Conservation (phyloP, 2,113 vertebrate species). For the Anoplopoma fimbria region DNA sequence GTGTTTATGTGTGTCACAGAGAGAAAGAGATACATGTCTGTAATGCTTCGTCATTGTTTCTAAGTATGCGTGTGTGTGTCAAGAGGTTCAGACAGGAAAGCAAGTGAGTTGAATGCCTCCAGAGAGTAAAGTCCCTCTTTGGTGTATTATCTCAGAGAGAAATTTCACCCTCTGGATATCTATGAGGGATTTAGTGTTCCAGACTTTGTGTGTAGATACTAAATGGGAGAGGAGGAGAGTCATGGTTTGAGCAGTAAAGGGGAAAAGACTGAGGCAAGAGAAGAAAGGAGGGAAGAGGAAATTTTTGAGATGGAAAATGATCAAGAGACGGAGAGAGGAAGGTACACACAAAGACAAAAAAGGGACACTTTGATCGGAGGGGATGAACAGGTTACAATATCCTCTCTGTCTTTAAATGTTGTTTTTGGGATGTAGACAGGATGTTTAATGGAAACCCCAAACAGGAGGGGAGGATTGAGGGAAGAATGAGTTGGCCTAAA, state of each 20-base stretch:
- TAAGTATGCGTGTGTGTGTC: constrained; percentile 18
- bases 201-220: constrained; percentile 43
- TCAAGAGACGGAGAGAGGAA: constrained; percentile 5
- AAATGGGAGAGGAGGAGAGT: constrained; percentile 23
- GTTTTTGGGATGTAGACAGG: constrained; percentile 41
- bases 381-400: constrained; percentile 56
- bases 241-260: neutral
- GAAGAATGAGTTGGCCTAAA: neutral
- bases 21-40: constrained; percentile 6
- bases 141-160: constrained; percentile 42
- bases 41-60: constrained; percentile 38
- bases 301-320: constrained; percentile 20
- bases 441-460: constrained; percentile 52
- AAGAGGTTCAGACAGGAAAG: constrained; percentile 15
- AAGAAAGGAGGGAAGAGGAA: constrained; percentile 12
- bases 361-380: constrained; percentile 40
- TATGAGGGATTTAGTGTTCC: constrained; percentile 74
- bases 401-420: constrained; percentile 49
- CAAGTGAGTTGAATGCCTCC: constrained; percentile 31
- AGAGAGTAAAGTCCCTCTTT: constrained; percentile 14
- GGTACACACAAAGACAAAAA: neutral
- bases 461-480: neutral
- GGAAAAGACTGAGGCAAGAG: neutral
- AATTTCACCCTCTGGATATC: constrained; percentile 45
- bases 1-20: neutral